phyloP scores from a whole-genome alignment of 2,888 invertebrate species.

The Didymodactylos carnosus region DNA sequence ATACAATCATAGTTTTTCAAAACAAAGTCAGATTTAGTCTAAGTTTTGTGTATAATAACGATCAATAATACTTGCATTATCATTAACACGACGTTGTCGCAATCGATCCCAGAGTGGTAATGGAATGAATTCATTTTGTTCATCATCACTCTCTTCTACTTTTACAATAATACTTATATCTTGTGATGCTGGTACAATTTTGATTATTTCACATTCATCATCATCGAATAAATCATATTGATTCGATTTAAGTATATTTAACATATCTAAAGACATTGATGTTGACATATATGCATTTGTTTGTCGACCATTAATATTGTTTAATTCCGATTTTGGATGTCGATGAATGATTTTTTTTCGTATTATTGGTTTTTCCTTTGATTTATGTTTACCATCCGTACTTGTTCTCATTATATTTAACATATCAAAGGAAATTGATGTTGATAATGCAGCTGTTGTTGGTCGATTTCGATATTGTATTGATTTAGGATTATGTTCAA shows the following conservation, averaged over 20 bases:
- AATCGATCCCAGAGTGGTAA: background rate
- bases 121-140: background rate
- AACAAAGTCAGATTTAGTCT: too few species aligned
- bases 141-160: background rate
- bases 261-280: background rate
- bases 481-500: background rate
- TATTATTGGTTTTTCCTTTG: background rate
- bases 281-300: background rate
- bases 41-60: too few species aligned
- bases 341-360: background rate
- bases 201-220: background rate
- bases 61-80: too few species aligned
- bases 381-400: background rate
- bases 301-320: background rate
- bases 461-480: too few species aligned
- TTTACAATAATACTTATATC: background rate
- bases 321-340: background rate
- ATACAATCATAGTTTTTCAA: too few species aligned
- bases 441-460: background rate
- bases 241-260: background rate
- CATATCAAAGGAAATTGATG: background rate
- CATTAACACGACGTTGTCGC: too few species aligned
- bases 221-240: background rate
- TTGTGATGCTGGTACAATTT: background rate
- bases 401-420: background rate